Evolutionary conservation across 2,113 vertebrate genomes (phyloP).

Genomic region (Myiopsitta monachus): DNA sequence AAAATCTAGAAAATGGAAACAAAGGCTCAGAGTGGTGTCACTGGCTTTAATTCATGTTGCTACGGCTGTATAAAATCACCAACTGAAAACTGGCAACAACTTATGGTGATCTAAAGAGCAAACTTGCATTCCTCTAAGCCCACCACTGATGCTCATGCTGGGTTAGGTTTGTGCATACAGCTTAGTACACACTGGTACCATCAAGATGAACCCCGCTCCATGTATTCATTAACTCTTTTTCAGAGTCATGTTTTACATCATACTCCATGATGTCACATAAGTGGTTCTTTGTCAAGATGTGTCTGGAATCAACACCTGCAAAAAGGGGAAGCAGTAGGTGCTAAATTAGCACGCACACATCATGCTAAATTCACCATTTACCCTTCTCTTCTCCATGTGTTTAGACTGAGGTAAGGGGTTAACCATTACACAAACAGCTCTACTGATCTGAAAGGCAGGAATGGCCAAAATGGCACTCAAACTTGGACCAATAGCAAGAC

Average conservation of each 20-base stretch:
- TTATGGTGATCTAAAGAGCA: not conserved
- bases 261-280: not conserved
- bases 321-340: not conserved
- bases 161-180: not conserved
- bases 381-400: not conserved
- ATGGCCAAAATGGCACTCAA: not conserved
- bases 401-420: not conserved
- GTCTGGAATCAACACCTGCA: not conserved
- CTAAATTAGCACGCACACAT: not conserved
- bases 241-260: not conserved
- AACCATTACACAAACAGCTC: not conserved
- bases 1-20: not conserved
- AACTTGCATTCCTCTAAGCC: not conserved
- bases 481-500: not conserved
- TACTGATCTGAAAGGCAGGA: not conserved
- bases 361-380: not conserved
- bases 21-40: not conserved
- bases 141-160: fast-evolving
- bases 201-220: fast-evolving
- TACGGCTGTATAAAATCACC: not conserved
- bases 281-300: not conserved
- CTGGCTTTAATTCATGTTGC: not conserved
- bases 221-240: not conserved
- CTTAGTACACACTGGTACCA: not conserved
- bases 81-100: not conserved